phyloP scores from a whole-genome alignment of 2,888 invertebrate genomes.

The Ptychoptera contaminata region DNA sequence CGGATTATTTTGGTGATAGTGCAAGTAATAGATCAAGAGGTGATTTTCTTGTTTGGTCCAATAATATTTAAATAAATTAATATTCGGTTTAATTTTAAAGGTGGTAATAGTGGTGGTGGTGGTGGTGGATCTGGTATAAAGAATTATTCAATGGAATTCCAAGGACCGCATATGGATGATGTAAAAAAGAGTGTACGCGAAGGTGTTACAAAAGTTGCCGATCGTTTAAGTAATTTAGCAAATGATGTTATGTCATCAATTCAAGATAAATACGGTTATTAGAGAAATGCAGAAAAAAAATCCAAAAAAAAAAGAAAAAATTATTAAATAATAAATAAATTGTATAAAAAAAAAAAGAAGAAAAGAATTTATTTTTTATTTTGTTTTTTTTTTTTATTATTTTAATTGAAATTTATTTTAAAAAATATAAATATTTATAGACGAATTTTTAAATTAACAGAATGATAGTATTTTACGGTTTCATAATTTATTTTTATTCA shows the following conservation, averaged over 20 bases:
- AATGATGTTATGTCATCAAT: constrained; percentile 87
- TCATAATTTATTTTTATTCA: no score
- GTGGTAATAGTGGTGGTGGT: constrained; percentile 14
- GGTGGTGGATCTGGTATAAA: constrained; percentile 11
- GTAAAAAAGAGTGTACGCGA: constrained; percentile 93
- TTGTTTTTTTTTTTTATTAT: no score
- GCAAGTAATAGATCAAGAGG: constrained; percentile 9
- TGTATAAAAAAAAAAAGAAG: no score
- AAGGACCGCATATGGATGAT: constrained; percentile 77
- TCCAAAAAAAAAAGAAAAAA: no score
- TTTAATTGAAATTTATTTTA: no score
- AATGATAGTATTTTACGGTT: no score
- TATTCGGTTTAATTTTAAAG: neutral
- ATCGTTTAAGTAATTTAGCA: constrained; percentile 85
- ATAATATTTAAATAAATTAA: neutral
- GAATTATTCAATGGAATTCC: constrained; percentile 24
- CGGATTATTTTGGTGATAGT: constrained; percentile 76
- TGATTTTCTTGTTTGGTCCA: neutral
- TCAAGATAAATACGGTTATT: constrained; percentile 62
- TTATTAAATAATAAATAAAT: no score
- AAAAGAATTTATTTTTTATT: no score
- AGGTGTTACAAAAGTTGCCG: constrained; percentile 94
- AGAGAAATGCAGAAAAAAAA: constrained; percentile 19
- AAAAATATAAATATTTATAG: no score
- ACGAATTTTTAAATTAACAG: no score